Base-by-base conservation (phyloP, 2,797 vertebrate genomes). In the Sebastes baramenuke region DNA sequence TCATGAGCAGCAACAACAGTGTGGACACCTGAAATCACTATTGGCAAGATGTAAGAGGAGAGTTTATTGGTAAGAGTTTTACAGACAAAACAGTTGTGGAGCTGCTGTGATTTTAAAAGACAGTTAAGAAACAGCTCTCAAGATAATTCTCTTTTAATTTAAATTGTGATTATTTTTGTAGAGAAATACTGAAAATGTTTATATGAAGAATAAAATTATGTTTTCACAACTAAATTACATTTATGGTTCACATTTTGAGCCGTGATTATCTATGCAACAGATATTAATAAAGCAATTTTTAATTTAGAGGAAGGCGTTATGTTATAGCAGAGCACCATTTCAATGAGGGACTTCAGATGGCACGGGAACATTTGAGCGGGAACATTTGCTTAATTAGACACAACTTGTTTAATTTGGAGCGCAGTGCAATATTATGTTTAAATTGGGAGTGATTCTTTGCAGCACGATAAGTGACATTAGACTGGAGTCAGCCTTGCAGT, bases 241-340 rank as follows among this genome's bases (percentile, higher is more conserved):
- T 94, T 92, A 93, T 94, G 93, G 94, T 95, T 96, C 94, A 95
- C 87, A 96, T 95, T 91, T 79, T 87, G 92, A 93, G 88, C 86
- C 36, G 86, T 95, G 91, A 96, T 96, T 93, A 96, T 96, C 96
- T 72, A 67, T 62, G 68, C 77, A 80, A 70, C 38, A 79, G 61
- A 72, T 82, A 82, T 85, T 83, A 87, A 80, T 64, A 75, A 66
- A 78, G 58, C 11, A n/a, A 61, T 65, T 74, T 87, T 68, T 75
- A 55, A 70, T 87, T 80, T 67, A 68, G 56, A 65, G 54, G n/a
- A 73, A 74, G 65, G 25, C 59, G 5, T 72, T 70, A 66, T 46
- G 54, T 69, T 83, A 74, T 61, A 55, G 42, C 67, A 5, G 68
- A 4, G 25, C 68, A 46, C 11, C 24, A 46, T 60, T 86, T 72